Conservation (phyloP, 2,888 invertebrate genomes). For the Coremacera marginata region DNA sequence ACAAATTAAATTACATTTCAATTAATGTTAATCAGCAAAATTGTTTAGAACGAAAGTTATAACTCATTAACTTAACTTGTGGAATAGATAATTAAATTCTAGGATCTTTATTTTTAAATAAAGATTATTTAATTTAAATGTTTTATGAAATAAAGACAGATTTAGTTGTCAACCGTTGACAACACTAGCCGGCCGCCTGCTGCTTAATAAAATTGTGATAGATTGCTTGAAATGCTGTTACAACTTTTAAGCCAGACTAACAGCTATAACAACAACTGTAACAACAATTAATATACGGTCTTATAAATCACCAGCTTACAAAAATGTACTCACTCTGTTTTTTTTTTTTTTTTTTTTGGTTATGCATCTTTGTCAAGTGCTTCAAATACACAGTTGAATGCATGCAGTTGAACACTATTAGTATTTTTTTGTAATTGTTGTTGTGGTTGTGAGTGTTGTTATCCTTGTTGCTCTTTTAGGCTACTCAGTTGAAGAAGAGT, state of each 20-base stretch:
- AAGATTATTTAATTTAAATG: neutral
- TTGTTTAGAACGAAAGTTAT: no score
- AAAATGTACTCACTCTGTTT: slow-evolving; percentile 7
- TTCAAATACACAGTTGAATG: slow-evolving; percentile 4
- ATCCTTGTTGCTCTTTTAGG: neutral
- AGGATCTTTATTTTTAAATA: no score
- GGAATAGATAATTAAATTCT: no score
- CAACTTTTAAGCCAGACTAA: neutral
- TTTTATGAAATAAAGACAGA: no score
- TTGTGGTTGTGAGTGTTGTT: neutral
- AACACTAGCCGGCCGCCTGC: neutral
- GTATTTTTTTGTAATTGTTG: neutral
- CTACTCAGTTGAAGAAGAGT: neutral
- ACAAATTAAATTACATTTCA: slow-evolving; percentile 14
- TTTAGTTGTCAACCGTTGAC: neutral
- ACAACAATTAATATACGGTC: neutral
- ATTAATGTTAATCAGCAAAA: slow-evolving; percentile 1
- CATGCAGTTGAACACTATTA: neutral
- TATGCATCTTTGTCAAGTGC: slow-evolving; percentile 8
- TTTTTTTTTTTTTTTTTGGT: neutral
- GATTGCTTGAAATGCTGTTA: no score
- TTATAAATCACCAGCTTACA: neutral
- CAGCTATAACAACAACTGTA: neutral
- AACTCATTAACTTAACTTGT: no score
- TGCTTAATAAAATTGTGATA: no score